Base-by-base conservation (phyloP, 2,797 vertebrate genomes). In the Diplodus puntazzo region DNA sequence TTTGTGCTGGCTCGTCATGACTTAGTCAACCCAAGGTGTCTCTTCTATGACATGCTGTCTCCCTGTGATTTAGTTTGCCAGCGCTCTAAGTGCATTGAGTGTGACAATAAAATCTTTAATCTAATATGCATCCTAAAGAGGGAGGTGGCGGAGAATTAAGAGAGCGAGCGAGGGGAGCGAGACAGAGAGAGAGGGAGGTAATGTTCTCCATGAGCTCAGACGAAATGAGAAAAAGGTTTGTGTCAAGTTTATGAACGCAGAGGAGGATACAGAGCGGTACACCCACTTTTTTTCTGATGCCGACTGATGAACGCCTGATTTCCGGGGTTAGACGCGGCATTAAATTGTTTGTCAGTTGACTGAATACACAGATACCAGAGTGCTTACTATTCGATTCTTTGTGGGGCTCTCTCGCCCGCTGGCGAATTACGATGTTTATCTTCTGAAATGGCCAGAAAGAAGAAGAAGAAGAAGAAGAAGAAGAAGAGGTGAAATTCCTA, bases 101-200 rank as follows among this genome's bases (percentile, higher is more conserved):
- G 89, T 89, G 89, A 94, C 90, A 92, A 93, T 95, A 91, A 94
- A 94, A 95, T 92, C 90, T 93, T 92, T 90, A 94, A 92, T 93
- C 89, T 93, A 91, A 93, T 94, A 92, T 90, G 85, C 89, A 91
- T 92, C 86, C 88, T 90, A 91, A 93, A 86, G 83, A 89, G 84
- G 84, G 84, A 86, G 81, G 78, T 52, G 60, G 81, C 45, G 65
- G 79, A 68, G 88, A 89, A 84, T 78, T 82, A 87, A 86, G 78
- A 90, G 86, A 55, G 74, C 6, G 17, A 71, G 80, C 3, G 83
- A 75, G 59, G 39, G 39, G 67, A 69, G 80, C 17, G 30, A 57
- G 66, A 69, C 14, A 17, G 75, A 60, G 76, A 57, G 27, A 27
- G 27, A 34, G 75, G 60, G 61, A 81, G 82, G 82, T 82, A 84